A percentile compares a stretch with the other conserved stretches of the same genome.
Evolutionary conservation across 2,888 invertebrate species (phyloP).

Genomic region (Drosophila macrospina): DNA sequence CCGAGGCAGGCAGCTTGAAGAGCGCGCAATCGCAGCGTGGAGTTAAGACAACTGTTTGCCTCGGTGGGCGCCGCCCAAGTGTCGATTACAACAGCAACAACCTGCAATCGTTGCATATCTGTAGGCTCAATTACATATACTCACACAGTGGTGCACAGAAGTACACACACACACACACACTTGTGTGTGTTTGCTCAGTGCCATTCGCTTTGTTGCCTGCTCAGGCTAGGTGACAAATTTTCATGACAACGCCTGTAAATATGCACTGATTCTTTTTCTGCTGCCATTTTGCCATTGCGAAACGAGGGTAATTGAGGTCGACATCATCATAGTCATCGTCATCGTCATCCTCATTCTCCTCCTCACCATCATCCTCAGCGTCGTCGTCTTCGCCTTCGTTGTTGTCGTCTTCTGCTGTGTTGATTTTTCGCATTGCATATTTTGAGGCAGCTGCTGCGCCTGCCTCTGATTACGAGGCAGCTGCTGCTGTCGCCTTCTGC

Average conservation of each 20-base stretch:
- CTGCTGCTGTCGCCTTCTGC: slow-evolving; percentile 42
- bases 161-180: slow-evolving; percentile 11
- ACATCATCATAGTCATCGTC: slow-evolving; percentile 32
- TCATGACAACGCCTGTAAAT: slow-evolving; percentile 80
- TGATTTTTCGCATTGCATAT: slow-evolving; percentile 79
- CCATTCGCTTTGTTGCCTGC: slow-evolving; percentile 55
- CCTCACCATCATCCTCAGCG: slow-evolving; percentile 25
- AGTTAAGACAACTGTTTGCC: slow-evolving; percentile 62
- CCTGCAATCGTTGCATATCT: slow-evolving; percentile 72
- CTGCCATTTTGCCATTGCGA: slow-evolving; percentile 55
- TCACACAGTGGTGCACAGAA: slow-evolving; percentile 19
- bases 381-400: slow-evolving; percentile 7
- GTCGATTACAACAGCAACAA: slow-evolving; percentile 76
- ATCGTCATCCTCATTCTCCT: neutral
- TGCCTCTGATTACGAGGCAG: slow-evolving; percentile 59
- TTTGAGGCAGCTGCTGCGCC: slow-evolving; percentile 62
- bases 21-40: slow-evolving; percentile 66
- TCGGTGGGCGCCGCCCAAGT: slow-evolving; percentile 82
- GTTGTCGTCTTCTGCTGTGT: slow-evolving; percentile 59
- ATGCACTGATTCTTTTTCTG: slow-evolving; percentile 67
- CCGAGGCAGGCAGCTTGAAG: slow-evolving; percentile 21
- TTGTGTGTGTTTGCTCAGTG: slow-evolving; percentile 67
- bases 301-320: slow-evolving; percentile 78
- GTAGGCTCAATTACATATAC: slow-evolving; percentile 73
- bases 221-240: slow-evolving; percentile 78